Base-by-base conservation (phyloP, 2,888 invertebrate genomes). In the Yponomeuta plumbellus region DNA sequence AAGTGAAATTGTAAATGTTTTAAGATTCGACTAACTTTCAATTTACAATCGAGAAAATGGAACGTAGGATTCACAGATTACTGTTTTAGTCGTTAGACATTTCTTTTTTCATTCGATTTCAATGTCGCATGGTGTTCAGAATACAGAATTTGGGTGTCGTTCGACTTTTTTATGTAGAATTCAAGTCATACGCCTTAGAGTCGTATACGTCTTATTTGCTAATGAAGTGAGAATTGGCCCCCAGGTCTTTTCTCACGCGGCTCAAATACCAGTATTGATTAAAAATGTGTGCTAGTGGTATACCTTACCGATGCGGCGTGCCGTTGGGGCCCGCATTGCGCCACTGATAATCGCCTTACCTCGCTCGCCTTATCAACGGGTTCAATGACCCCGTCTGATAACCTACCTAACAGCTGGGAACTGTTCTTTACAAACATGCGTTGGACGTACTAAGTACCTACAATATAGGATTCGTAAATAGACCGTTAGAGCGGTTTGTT, bases 241-340 rank as follows among this genome's bases (percentile, higher is more conserved):
- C n/a, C n/a, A n/a, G 44, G 17, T 52, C 44, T 52, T 52, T 0
- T 13, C 13, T 2, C 44, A 4, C 13, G 13, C 10, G 13, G 1
- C 5, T 13, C 17, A 52, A 17, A 1, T 4, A 52, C 3, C 44
- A 52, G 44, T 17, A 52, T 52, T 17, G 44, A 17, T 4, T 17
- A 52, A 13, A 52, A 52, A 52, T 3, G 44, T 52, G 4, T 52
- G 17, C 17, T 52, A 17, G 44, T 52, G 5, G 44, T 17, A 17
- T 13, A 13, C 10, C 17, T 17, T 52, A 17, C 10, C 44, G 44
- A 13, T 11, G 59, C 59, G 11, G 59, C 21, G 10, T 59, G 13
- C 59, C 11, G 22, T 11, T 11, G 59, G 81, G 84, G 76, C 74
- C 85, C 86, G 86, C 85, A 86, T 84, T 86, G 86, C 86, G 85